Evolutionary conservation across 2,113 vertebrate genomes (phyloP).

Genomic region (Rhabdornis inornatus): DNA sequence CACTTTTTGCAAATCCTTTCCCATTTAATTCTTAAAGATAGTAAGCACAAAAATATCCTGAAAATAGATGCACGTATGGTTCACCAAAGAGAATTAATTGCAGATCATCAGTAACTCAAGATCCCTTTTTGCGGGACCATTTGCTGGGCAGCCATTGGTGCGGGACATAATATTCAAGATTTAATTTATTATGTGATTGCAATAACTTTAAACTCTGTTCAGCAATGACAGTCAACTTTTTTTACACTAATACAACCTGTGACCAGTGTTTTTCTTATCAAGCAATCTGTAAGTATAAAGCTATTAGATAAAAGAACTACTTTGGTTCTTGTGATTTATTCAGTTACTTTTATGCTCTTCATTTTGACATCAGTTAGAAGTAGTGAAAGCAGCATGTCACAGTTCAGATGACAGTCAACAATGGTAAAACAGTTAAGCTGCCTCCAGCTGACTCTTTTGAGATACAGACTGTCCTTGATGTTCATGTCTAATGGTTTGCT

Average conservation of each 20-base stretch:
- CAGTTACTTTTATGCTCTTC: background rate
- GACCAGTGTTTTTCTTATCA: background rate
- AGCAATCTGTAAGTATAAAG: background rate
- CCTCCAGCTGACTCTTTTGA: background rate
- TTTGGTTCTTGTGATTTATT: background rate
- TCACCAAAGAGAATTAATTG: background rate
- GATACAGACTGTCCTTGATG: conserved; percentile 11
- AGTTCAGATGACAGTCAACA: background rate
- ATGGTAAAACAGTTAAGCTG: background rate
- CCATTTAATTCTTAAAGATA: background rate
- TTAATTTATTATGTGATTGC: background rate
- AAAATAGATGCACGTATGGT: background rate
- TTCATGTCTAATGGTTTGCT: conserved; percentile 8
- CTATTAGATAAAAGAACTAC: background rate
- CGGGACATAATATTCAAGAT: background rate
- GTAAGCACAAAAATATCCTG: background rate
- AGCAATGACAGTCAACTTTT: background rate
- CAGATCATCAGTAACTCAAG: fast-evolving
- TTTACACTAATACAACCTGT: background rate
- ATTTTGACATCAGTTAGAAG: background rate
- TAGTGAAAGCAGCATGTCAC: background rate
- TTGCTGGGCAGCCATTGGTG: background rate
- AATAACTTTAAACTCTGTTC: background rate
- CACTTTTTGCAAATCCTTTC: background rate
- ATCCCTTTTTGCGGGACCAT: background rate